Percentiles rank a stretch among this genome's conserved stretches.
phyloP scores from a whole-genome alignment of 92 coral and sea anemone species.

The Desmophyllum pertusum region DNA sequence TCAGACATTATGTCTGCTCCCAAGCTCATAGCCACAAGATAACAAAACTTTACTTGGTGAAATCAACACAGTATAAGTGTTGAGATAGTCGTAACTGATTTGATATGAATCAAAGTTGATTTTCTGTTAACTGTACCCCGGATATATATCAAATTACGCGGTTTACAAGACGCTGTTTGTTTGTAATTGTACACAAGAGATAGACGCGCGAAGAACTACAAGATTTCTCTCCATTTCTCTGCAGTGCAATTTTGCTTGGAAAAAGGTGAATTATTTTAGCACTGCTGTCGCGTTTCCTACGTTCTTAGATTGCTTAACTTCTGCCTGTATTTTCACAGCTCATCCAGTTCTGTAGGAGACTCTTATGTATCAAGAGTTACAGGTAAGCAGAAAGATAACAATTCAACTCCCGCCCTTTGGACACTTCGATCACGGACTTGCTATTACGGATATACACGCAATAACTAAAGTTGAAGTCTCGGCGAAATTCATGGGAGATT shows the following conservation, averaged over 20 bases:
- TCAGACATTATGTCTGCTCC: neutral
- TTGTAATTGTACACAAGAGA: neutral
- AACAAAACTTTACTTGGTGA: neutral
- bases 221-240: neutral
- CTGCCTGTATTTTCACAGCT: neutral
- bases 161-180: neutral
- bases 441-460: neutral
- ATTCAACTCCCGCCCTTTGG: neutral
- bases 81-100: neutral
- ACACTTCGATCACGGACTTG: neutral
- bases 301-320: neutral
- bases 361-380: neutral
- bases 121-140: neutral
- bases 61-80: neutral
- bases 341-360: no score
- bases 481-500: neutral
- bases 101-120: neutral
- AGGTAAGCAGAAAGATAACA: no score
- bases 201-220: neutral
- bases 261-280: neutral
- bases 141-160: neutral
- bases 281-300: neutral
- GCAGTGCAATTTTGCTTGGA: neutral
- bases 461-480: neutral
- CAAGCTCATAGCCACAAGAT: neutral